Evolutionary conservation across 2,888 invertebrate species (phyloP).

Genomic region (Calameuta filiformis): DNA sequence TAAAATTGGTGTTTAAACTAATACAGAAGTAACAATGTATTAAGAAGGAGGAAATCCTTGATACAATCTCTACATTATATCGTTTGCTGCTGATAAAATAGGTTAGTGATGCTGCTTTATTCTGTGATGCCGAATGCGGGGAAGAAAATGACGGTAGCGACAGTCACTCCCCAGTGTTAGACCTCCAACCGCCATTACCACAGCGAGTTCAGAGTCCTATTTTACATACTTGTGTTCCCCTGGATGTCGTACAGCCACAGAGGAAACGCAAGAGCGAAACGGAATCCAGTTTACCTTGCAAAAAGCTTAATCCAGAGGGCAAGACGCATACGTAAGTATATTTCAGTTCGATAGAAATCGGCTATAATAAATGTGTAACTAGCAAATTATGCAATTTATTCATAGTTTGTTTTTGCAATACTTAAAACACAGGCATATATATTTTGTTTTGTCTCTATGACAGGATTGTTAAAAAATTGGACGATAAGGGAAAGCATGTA

Average conservation of each 20-base stretch:
- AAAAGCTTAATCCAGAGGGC: slow-evolving; percentile 69
- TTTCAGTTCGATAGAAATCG: background rate
- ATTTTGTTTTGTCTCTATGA: slow-evolving; percentile 1
- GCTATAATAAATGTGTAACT: background rate
- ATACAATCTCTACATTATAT: background rate
- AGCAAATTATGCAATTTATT: background rate
- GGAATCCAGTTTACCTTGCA: slow-evolving; percentile 66
- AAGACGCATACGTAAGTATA: slow-evolving; percentile 53
- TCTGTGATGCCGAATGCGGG: slow-evolving; percentile 53
- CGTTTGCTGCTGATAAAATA: slow-evolving; percentile 20
- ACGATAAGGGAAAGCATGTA: slow-evolving; percentile 61
- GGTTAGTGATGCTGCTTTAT: slow-evolving; percentile 57
- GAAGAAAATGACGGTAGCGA: slow-evolving; percentile 43
- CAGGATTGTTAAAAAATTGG: slow-evolving; percentile 53
- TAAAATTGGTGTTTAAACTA: background rate
- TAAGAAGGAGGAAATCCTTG: background rate
- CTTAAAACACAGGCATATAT: slow-evolving; percentile 22
- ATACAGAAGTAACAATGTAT: background rate
- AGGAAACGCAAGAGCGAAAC: slow-evolving; percentile 61
- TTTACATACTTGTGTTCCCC: slow-evolving; percentile 55
- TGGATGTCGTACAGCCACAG: slow-evolving; percentile 55
- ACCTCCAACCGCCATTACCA: slow-evolving; percentile 40
- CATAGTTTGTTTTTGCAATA: background rate
- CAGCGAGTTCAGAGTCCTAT: slow-evolving; percentile 52
- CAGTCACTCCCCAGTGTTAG: slow-evolving; percentile 41